Evolutionary conservation across 2,888 invertebrate genomes (phyloP).

Genomic region (Smittia aterrima): DNA sequence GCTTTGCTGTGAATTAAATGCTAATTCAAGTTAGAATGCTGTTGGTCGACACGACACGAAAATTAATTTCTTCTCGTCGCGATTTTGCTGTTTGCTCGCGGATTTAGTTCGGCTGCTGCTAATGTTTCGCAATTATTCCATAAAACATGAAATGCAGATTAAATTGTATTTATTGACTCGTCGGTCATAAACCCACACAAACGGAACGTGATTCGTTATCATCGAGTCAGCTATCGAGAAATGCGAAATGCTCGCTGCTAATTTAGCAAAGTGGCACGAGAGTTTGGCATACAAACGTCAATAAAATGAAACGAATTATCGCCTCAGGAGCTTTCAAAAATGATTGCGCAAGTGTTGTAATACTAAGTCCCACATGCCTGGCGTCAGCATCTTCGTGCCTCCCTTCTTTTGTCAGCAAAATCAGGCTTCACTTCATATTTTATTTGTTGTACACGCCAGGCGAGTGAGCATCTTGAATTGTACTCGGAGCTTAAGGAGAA

Average conservation of each 20-base stretch:
- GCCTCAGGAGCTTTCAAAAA: background rate
- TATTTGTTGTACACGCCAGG: background rate
- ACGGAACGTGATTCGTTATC: background rate
- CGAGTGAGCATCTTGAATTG: constrained; percentile 19
- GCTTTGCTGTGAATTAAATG: too few species aligned
- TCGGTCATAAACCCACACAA: background rate
- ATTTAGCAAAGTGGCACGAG: background rate
- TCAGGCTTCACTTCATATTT: background rate
- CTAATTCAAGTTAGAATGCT: too few species aligned
- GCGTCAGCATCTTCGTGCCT: background rate
- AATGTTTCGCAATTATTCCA: background rate
- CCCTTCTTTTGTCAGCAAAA: background rate
- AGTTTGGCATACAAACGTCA: background rate
- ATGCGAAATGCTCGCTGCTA: background rate
- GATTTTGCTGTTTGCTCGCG: too few species aligned
- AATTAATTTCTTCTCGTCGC: too few species aligned
- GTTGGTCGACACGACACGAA: too few species aligned
- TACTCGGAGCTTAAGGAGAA: background rate
- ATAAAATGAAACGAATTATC: background rate
- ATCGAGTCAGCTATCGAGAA: background rate
- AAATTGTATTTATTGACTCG: background rate
- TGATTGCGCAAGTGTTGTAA: background rate
- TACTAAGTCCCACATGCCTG: background rate
- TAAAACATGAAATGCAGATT: background rate
- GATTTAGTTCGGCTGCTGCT: too few species aligned